Evolutionary conservation across 2,888 invertebrate species (phyloP), one percentile per base, ranked within the genome.

Genomic region (Trachelus stipa): DNA sequence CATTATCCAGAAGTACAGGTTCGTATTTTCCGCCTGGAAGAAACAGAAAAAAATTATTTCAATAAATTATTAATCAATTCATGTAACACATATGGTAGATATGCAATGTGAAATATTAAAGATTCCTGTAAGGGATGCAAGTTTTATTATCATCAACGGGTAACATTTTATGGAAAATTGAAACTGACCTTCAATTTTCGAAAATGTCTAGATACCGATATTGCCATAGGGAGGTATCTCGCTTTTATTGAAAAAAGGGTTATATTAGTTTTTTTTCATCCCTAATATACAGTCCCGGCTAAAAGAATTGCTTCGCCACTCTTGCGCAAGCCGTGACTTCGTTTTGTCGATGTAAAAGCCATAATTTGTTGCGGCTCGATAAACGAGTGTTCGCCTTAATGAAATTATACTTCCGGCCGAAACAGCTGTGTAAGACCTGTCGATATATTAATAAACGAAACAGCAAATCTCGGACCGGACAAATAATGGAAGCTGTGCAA

Each of bases 1-100:
- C 93, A 89, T 93, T 93, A 87, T 94, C 94, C 81, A 93, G 86
- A 33, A 93, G 92, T 80, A 73, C 78, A 34, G 96, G 95, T 88
- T 95, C 95, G 87, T 96, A 94, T 90, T 95, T 96, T 15, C 77
- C 79, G 69, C 77, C 82, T 82, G 81, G 85, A 81, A 81, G 83
- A 84, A 2, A 56, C 6, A 6, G 23, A 2, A 56, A 56, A 23
- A 15, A 71, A 2, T 71, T n/a, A 69, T 33, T 69, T 3, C 30
- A 69, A n/a, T 15, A 33, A 30, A 30, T 33, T 30, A 11, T 69
- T 12, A 31, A n/a, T 9, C 30, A 0, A 69, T 69, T 30, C 6
- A 15, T 3, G 4, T 12, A 30, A 33, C 33, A 11, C 30, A 3
- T 9, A 12, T 1, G 12, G 69, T 11, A 11, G 31, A 30, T 15